phyloP scores from a whole-genome alignment of 1,140 invertebrate species.

The Macrocentrus cingulum region DNA sequence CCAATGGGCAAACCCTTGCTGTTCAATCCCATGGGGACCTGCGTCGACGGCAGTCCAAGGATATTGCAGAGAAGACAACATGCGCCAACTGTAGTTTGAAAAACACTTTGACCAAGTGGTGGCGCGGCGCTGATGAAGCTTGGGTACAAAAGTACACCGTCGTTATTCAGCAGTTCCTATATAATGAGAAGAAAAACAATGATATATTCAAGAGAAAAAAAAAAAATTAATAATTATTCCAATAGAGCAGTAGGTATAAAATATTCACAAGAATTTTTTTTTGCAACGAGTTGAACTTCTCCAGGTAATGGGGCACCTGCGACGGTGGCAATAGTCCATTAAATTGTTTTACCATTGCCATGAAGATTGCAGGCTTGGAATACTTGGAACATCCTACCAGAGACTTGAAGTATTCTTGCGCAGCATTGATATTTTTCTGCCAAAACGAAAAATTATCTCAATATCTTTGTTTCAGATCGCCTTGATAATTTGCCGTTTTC shows the following conservation, averaged over 20 bases:
- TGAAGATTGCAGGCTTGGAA: slow-evolving; percentile 50
- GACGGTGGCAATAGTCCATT: slow-evolving; percentile 52
- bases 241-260: no score
- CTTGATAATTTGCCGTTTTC: no score
- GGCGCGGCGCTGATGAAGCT: slow-evolving; percentile 67
- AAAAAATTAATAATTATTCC: slow-evolving; percentile 18
- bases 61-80: slow-evolving; percentile 78
- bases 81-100: slow-evolving; percentile 62
- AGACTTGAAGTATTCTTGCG: slow-evolving; percentile 53
- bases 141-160: slow-evolving; percentile 78
- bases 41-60: slow-evolving; percentile 73
- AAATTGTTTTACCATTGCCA: slow-evolving; percentile 44
- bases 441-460: slow-evolving; percentile 16
- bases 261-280: slow-evolving; percentile 48
- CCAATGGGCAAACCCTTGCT: slow-evolving; percentile 70
- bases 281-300: slow-evolving; percentile 38
- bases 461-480: no score
- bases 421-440: slow-evolving; percentile 50
- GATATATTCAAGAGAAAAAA: slow-evolving; percentile 2
- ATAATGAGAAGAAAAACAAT: slow-evolving; percentile 11
- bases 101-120: slow-evolving; percentile 64
- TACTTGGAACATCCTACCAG: slow-evolving; percentile 50
- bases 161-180: slow-evolving; percentile 62
- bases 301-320: slow-evolving; percentile 39
- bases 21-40: slow-evolving; percentile 70